Percentiles rank a stretch among this genome's conserved stretches.
phyloP scores from a whole-genome alignment of 2,888 invertebrate genomes.

The Apodemia mormo region DNA sequence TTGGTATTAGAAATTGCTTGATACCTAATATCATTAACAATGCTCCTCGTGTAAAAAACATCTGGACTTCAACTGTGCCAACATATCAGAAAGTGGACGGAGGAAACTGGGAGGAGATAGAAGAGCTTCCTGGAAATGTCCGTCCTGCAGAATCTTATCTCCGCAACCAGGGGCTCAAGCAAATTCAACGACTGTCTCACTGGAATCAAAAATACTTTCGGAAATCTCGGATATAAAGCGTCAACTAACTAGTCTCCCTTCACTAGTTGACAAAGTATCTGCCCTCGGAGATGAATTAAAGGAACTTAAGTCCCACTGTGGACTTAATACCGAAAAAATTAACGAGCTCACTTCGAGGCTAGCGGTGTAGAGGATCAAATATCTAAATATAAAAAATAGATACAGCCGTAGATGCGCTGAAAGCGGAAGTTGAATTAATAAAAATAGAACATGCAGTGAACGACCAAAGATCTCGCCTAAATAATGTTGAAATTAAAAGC shows the following conservation, averaged over 20 bases:
- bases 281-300: constrained; percentile 15
- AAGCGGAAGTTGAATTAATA: too few relatives aligned
- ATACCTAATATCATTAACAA: too few relatives aligned
- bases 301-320: not conserved
- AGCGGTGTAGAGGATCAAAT: too few relatives aligned
- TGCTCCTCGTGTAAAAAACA: constrained; percentile 15
- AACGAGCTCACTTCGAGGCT: not conserved
- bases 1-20: too few relatives aligned
- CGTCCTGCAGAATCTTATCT: constrained; percentile 1
- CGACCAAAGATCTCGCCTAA: constrained; percentile 3
- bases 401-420: too few relatives aligned
- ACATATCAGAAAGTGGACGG: constrained; percentile 17
- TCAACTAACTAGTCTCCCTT: constrained; percentile 5
- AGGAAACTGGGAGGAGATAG: constrained; percentile 20
- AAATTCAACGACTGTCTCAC: too few relatives aligned
- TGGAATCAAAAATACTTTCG: not conserved
- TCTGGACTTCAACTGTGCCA: constrained; percentile 18
- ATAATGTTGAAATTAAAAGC: constrained; percentile 14
- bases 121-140: constrained; percentile 19
- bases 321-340: not conserved
- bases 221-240: constrained; percentile 1
- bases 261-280: constrained; percentile 10
- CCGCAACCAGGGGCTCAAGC: not conserved
- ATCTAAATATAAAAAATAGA: too few relatives aligned
- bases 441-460: too few relatives aligned